phyloP scores from a whole-genome alignment of 2,888 invertebrate species.

The Coelopa pilipes region DNA sequence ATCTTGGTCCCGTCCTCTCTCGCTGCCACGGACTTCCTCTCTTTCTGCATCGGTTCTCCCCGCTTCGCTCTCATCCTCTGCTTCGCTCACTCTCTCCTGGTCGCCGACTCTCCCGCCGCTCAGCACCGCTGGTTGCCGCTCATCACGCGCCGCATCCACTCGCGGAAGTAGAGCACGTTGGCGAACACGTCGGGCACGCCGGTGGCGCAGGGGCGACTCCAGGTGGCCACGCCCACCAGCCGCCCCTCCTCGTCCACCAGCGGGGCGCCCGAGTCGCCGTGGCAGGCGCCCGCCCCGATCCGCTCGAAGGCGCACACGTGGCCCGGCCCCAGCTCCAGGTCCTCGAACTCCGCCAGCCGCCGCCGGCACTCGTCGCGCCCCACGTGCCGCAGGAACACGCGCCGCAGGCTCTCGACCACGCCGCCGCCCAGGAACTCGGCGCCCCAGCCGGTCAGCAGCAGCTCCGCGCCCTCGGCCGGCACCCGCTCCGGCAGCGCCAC shows the following conservation, averaged over 20 bases:
- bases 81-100: background rate
- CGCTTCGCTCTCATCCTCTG: background rate
- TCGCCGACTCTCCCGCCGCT: background rate
- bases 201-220: conserved; percentile 60
- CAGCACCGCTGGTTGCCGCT: conserved; percentile 28
- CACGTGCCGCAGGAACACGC: conserved; percentile 47
- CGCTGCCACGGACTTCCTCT: background rate
- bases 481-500: conserved; percentile 70
- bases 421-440: conserved; percentile 67
- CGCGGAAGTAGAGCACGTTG: conserved; percentile 54
- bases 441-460: conserved; percentile 74
- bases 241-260: conserved; percentile 52
- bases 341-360: conserved; percentile 45
- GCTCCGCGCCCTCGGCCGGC: conserved; percentile 68
- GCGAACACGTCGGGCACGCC: conserved; percentile 62
- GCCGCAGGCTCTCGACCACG: conserved; percentile 69
- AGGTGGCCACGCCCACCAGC: conserved; percentile 60
- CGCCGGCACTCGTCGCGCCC: conserved; percentile 38
- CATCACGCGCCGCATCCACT: conserved; percentile 53
- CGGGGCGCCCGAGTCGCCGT: conserved; percentile 61
- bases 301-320: conserved; percentile 48
- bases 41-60: background rate
- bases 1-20: too few relatives aligned
- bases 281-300: conserved; percentile 63
- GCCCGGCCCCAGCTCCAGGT: conserved; percentile 46